Percentiles rank a stretch among this genome's conserved stretches.
These are phyloP conservation scores for Potamilus streckersoni DNA, from an alignment of 1,140 invertebrate genomes.

Conservation along the genomic window DNA sequence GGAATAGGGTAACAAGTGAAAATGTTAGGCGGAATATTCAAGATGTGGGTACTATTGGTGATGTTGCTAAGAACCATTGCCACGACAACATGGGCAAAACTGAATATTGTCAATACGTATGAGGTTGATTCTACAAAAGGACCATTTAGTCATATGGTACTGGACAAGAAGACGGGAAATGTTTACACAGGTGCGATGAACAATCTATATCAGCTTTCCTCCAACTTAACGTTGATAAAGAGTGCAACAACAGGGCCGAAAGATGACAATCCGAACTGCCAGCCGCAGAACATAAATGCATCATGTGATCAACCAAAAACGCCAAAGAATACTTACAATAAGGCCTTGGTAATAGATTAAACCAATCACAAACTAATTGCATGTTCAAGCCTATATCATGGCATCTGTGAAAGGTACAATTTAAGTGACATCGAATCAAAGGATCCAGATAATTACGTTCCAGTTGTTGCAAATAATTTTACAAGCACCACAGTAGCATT, in stretches of 20 bases:
- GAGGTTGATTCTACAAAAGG: conserved; percentile 14
- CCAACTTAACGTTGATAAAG: conserved; percentile 81
- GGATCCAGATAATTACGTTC: conserved; percentile 81
- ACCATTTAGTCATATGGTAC: conserved; percentile 84
- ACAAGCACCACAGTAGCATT: conserved; percentile 96
- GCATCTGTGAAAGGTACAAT: conserved; percentile 89
- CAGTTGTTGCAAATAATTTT: conserved; percentile 95
- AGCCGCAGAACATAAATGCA: conserved; percentile 4
- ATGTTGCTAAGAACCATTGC: not conserved
- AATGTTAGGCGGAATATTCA: no score
- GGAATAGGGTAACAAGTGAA: no score
- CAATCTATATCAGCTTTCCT: conserved; percentile 89
- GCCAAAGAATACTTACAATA: conserved; percentile 92
- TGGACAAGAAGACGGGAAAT: conserved; percentile 91
- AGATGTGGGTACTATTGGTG: no score
- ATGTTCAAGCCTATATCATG: conserved; percentile 90
- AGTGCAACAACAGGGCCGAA: conserved; percentile 88
- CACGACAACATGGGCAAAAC: not conserved
- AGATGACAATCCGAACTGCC: conserved; percentile 88
- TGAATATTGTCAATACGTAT: not conserved
- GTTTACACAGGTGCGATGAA: conserved; percentile 96
- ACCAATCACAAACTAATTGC: conserved; percentile 88
- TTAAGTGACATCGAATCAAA: conserved; percentile 85
- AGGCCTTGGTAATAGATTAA: conserved; percentile 95
- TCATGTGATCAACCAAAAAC: conserved; percentile 56